Percentiles rank a stretch among this genome's conserved stretches.
phyloP scores from a whole-genome alignment of 2,797 vertebrate species.

The Paguma larvata region DNA sequence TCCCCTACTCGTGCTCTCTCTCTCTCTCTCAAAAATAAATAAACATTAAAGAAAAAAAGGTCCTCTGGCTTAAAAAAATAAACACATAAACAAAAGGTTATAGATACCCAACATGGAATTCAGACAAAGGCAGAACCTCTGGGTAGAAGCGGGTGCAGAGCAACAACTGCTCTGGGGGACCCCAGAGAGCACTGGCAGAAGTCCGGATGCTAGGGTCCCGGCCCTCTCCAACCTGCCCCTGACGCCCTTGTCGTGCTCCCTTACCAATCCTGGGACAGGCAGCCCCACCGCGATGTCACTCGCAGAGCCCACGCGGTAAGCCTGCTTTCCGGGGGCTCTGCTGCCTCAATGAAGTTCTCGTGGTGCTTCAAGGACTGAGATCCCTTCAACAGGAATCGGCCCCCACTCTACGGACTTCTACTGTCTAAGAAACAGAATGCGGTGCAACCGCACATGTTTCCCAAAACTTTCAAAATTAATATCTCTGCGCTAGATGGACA shows the following conservation, averaged over 20 bases:
- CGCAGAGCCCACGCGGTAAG: fast-evolving
- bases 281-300: too few relatives aligned
- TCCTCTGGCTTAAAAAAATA: not conserved
- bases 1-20: too few relatives aligned
- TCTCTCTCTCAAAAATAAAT: too few relatives aligned
- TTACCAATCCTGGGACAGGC: not conserved
- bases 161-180: not conserved
- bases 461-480: not conserved
- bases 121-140: not conserved
- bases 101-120: not conserved
- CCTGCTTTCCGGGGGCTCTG: not conserved
- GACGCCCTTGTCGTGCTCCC: fast-evolving
- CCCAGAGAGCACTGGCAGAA: not conserved
- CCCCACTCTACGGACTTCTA: not conserved
- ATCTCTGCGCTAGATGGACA: not conserved
- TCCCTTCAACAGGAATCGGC: not conserved
- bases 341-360: not conserved
- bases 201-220: not conserved
- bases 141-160: not conserved
- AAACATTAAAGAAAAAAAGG: too few relatives aligned
- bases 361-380: not conserved
- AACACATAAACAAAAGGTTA: not conserved
- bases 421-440: constrained; percentile 32
- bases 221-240: not conserved
- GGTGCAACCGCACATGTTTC: not conserved